Evolutionary conservation across 1,140 invertebrate species (phyloP), one percentile per base, ranked within the genome.

Genomic region (Brachionus calyciflorus): DNA sequence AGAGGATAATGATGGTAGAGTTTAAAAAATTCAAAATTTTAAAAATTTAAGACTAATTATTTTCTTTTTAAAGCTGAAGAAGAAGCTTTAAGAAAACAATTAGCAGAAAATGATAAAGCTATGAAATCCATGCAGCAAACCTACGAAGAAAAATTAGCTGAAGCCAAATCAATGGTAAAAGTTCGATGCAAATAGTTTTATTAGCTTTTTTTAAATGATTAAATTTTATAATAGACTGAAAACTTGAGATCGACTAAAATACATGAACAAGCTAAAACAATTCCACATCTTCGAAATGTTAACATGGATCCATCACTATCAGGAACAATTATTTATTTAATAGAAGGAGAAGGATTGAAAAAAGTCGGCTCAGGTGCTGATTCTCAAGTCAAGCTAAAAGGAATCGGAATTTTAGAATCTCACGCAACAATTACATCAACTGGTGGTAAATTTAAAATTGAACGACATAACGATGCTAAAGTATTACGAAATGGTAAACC

Each of bases 331-430:
- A 81, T 88, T 33, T 85, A 88, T 81, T 87, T 89, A 78, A 79
- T 89, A 14, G 84, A 85, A 87, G 7, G 88, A 89, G 80, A 86
- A 88, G 80, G 88, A 89, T 77, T 87, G 87, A 80, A 89, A 87
- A 6, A 84, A 83, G 44, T 87, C 88, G 7, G 84, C 82, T 1
- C 83, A 88, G 28, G 14, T 69, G 82, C 80, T 44, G 83, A 84
- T n/a, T 78, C 80, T 40, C 82, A 82, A 70, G 87, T 89, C 63
- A 80, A 81, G 19, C 80, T 90, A 37, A 82, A 85, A 68, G 89
- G 89, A n/a, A 85, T 88, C 51, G 85, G 86, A 48, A 88, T 89
- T 77, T 82, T 84, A 57, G 84, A 87, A 57, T 79, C 85, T 26
- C 89, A 89, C 80, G 89, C 87, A 0, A 79, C 84, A 3, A 79